Base-by-base conservation (phyloP, 2,113 vertebrate species). In the Zootoca vivipara region DNA sequence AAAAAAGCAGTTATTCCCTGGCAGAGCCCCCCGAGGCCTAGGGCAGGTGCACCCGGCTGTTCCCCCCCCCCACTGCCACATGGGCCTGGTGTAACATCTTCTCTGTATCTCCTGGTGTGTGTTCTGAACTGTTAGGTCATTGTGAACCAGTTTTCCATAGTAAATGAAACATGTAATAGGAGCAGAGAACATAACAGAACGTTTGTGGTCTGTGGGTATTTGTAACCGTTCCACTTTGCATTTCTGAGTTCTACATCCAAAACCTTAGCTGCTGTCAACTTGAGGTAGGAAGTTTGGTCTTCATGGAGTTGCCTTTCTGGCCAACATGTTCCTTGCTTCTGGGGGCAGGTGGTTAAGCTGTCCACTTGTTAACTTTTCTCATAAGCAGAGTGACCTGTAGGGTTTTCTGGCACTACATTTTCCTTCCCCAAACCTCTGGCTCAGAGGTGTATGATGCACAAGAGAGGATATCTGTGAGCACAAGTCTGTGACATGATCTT, bases 241-340 rank as follows among this genome's bases (percentile, higher is more conserved):
- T 38, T 26, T 9, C 24, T 20, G 33, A 85, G 69, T 90, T 92
- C 20, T 33, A 83, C 73, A 90, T 92, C 20, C 46, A 42, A 88
- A 3, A 0, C 72, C 40, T 90, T 84, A 69, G 15, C 9, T 88
- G 24, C 13, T 0, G 0, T 81, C 78, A 30, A 38, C 26, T 58
- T 78, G 40, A 62, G 33, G 35, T 4, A 78, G 52, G 62, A 26
- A 33, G 1, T 52, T 70, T 52, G 52, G 1, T n/a, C n/a, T 56
- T 52, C 38, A 46, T 52, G 33, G 35, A 85, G 20, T 46, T 18
- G 42, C 42, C 46, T 52, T 33, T 7, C 9, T 30, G 33, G 58
- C 33, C 62, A 35, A 52, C 5, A 46, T 33, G 9, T 70, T 10
- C 64, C 40, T 72, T 7, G 13, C n/a, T 84, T 84, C n/a, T 16